Evolutionary conservation across 2,113 vertebrate genomes (phyloP), one percentile per base, ranked within the genome.

Genomic region (Platichthys stellatus): DNA sequence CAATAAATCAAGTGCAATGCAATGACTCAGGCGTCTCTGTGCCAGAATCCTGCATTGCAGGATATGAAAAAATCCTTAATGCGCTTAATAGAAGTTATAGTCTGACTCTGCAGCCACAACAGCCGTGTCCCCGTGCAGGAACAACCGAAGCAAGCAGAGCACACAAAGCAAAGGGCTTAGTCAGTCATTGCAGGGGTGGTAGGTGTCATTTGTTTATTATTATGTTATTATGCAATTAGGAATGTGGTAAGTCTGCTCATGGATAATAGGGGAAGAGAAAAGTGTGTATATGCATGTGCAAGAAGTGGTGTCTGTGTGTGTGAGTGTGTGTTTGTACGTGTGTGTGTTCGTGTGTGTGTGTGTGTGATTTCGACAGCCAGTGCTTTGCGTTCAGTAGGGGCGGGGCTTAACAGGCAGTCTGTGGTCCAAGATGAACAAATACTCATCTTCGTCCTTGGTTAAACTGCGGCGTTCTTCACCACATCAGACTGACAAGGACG

Each of bases 1-100:
- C 81, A 78, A 88, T 91, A 86, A 89, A 90, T 90, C 78, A 88
- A 77, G 54, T 26, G 60, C 75, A 72, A 74, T 68, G 56, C 76
- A 85, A 76, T 84, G 89, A 83, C 74, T 86, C 67, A 79, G 66
- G 71, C 67, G 11, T 84, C 65, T 68, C 45, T 47, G 60, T 74
- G 70, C 71, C 79, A 68, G 47, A 80, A 64, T 13, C 70, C 45
- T 73, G 63, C 47, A 17, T 61, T 43, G 57, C 67, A 77, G 76
- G 66, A 84, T 78, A 75, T 83, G 64, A 88, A 86, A 80, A 83
- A 18, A 86, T 20, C 69, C 43, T 9, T 77, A 81, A 81, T 73
- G 67, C 8, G 21, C 60, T 61, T 47, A 59, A 79, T 74, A 14
- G 45, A 86, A 83, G 63, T 84, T 76, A 51, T 9, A 43, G 40